Percentiles rank a stretch among this genome's conserved stretches.
These are phyloP conservation scores for Anthopleura sola DNA, from an alignment of 64 coral and sea anemone species.

Conservation along the genomic window DNA sequence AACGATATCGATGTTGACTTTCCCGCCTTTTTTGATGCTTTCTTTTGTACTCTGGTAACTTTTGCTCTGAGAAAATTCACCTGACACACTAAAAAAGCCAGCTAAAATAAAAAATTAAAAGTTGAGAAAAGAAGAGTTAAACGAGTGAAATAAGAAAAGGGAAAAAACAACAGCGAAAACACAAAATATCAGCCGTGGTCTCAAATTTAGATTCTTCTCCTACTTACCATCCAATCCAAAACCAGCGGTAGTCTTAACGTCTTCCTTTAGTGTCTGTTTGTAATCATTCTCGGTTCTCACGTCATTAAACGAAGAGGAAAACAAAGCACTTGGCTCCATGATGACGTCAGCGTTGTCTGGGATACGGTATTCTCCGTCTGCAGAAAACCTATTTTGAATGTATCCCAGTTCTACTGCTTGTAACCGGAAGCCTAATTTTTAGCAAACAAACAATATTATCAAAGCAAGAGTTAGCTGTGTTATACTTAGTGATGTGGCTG, in stretches of 20 bases:
- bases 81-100: not conserved
- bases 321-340: not conserved
- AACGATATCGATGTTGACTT: slow-evolving; percentile 3
- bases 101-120: not conserved
- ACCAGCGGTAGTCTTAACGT: not conserved
- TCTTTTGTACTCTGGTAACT: slow-evolving; percentile 1
- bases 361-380: not conserved
- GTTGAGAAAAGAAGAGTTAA: too few species aligned
- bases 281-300: not conserved
- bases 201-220: not conserved
- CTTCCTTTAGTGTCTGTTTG: not conserved
- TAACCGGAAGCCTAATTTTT: not conserved
- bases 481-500: too few species aligned
- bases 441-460: too few species aligned
- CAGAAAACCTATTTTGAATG: not conserved
- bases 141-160: not conserved
- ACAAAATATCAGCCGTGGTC: not conserved
- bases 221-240: not conserved
- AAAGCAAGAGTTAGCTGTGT: too few species aligned
- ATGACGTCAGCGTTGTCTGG: not conserved
- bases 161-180: not conserved
- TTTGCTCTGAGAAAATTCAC: slow-evolving; percentile 5
- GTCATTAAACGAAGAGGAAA: not conserved
- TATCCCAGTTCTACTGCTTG: not conserved
- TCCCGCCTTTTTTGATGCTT: slow-evolving; percentile 8